Evolutionary conservation across 1,140 invertebrate genomes (phyloP), one percentile per base, ranked within the genome.

Genomic region (Polypedilum vanderplanki): DNA sequence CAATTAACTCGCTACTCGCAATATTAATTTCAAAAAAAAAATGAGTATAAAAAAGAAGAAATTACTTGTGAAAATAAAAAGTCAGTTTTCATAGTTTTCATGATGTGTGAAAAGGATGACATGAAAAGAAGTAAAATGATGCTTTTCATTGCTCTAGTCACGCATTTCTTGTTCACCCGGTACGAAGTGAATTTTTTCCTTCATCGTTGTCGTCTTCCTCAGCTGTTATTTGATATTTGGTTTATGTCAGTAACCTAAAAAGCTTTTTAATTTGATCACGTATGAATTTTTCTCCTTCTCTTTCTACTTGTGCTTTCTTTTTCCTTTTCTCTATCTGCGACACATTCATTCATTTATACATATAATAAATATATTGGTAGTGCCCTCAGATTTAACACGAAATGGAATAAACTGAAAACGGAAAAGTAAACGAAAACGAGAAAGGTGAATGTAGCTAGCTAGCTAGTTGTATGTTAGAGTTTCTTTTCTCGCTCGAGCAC

Each of bases 201-300:
- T 57, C 12, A 57, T 57, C n/a, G 12, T 57, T 57, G 46, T 57
- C 46, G 46, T n/a, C 46, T n/a, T 57, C 46, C 46, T 57, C 46
- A 57, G 46, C 46, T 57, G 46, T 57, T 57, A 57, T 57, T 57
- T 57, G 46, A 57, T 57, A 57, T 57, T 57, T 57, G 46, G 46
- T 57, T 57, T 57, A 57, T 57, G 46, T 57, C 46, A 5, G 46
- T 57, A n/a, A 57, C 46, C 46, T 57, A 57, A 57, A 57, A 57
- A 57, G 46, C 46, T 57, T 57, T 57, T 57, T 57, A 57, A 57
- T 57, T 57, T 57, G 46, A 57, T 57, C 46, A 57, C 46, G 46
- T 57, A 57, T 57, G 46, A 57, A n/a, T 57, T 57, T 57, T 57
- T 57, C 10, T 57, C 46, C 12, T 57, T 15, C n/a, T 57, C 5